Evolutionary conservation across 1,140 invertebrate genomes (phyloP).

Genomic region (Radopholus similis): DNA sequence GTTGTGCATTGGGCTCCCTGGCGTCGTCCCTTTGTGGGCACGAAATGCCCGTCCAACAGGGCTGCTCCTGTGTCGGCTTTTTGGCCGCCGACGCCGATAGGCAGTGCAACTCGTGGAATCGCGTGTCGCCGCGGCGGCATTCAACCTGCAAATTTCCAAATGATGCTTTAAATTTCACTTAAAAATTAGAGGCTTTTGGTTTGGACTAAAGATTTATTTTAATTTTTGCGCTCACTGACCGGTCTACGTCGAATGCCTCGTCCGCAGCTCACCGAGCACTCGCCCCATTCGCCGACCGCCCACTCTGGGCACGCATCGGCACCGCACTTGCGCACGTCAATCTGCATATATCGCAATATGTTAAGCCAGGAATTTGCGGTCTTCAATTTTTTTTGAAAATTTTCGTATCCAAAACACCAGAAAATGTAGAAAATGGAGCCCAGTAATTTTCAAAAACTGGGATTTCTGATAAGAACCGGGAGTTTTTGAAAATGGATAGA

Average conservation of each 20-base stretch:
- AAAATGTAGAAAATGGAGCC: too few relatives aligned
- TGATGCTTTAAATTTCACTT: too few relatives aligned
- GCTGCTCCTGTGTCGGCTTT: conserved; percentile 33
- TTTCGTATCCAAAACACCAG: too few relatives aligned
- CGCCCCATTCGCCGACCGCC: conserved; percentile 29
- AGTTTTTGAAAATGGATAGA: too few relatives aligned
- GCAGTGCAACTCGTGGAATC: conserved; percentile 12
- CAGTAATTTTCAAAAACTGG: too few relatives aligned
- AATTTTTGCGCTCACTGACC: conserved; percentile 38
- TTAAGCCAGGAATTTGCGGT: too few relatives aligned
- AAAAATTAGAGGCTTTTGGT: conserved; percentile 4
- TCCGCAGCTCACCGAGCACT: conserved; percentile 65
- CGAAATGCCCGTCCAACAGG: conserved; percentile 31
- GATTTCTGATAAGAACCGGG: too few relatives aligned
- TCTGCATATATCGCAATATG: too few relatives aligned
- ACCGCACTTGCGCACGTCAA: conserved; percentile 12
- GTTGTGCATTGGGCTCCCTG: too few relatives aligned
- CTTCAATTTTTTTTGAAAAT: too few relatives aligned
- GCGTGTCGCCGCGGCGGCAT: conserved; percentile 17
- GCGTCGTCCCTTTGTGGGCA: conserved; percentile 58
- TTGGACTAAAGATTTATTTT: conserved; percentile 5
- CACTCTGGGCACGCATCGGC: conserved; percentile 15
- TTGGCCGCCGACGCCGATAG: conserved; percentile 15
- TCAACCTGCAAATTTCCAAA: too few relatives aligned
- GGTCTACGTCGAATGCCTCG: conserved; percentile 62